Percentiles rank a stretch among this genome's conserved stretches.
These are phyloP conservation scores for Nothoprocta perdicaria DNA, from an alignment of 2,113 vertebrate species.

Conservation along the genomic window DNA sequence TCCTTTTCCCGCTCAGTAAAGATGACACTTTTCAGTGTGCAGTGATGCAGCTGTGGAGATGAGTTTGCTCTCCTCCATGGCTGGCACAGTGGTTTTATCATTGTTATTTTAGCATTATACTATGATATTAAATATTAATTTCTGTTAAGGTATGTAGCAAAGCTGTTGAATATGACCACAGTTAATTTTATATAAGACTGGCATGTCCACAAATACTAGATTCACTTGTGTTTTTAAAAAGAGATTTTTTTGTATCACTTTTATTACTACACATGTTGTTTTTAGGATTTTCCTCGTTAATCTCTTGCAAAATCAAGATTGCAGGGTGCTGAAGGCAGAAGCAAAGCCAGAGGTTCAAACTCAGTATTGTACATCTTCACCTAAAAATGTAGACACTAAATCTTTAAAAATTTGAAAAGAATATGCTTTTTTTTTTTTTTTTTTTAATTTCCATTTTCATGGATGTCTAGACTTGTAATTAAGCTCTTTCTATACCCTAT, in stretches of 20 bases:
- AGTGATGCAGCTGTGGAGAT: not conserved
- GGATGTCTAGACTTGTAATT: constrained; percentile 70
- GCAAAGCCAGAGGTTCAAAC: not conserved
- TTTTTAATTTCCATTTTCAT: constrained; percentile 29
- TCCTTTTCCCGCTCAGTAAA: not conserved
- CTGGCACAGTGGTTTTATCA: not conserved
- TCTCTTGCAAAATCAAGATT: not conserved
- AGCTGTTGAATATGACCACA: not conserved
- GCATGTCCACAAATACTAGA: not conserved
- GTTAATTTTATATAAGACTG: not conserved
- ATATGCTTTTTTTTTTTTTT: not conserved
- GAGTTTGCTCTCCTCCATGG: not conserved
- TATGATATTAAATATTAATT: not conserved
- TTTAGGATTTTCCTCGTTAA: not conserved
- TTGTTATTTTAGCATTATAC: not conserved
- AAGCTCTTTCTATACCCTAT: constrained; percentile 52
- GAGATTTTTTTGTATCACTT: not conserved
- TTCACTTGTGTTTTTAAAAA: not conserved
- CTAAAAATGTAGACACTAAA: not conserved
- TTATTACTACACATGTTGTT: not conserved
- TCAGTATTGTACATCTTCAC: not conserved
- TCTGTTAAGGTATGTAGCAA: not conserved
- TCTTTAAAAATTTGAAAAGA: constrained; percentile 12
- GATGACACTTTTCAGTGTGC: not conserved
- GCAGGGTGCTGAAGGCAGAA: not conserved